Evolutionary conservation across 1,140 invertebrate genomes (phyloP).

Genomic region (Hormaphis cornu): DNA sequence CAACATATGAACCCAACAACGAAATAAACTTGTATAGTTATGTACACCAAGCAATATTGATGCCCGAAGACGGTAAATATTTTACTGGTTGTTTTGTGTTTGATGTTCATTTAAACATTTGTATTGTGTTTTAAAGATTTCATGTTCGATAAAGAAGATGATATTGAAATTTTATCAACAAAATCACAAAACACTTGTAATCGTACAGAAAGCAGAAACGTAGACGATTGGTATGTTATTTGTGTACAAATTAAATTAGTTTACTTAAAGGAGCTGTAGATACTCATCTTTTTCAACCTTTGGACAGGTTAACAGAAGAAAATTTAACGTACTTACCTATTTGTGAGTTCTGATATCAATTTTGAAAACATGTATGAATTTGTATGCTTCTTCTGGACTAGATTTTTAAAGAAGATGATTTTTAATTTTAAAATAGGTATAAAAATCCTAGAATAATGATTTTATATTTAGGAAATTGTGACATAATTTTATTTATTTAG

Average conservation of each 20-base stretch:
- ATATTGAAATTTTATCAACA: conserved; percentile 44
- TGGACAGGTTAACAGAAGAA: too few relatives aligned
- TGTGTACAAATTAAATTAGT: not conserved
- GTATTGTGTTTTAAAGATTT: conserved; percentile 37
- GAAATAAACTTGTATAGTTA: conserved; percentile 63
- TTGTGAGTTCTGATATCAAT: too few relatives aligned
- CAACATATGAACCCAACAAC: conserved; percentile 50
- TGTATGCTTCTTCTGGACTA: too few relatives aligned
- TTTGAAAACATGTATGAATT: too few relatives aligned
- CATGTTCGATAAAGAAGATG: conserved; percentile 43
- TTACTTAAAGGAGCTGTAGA: too few relatives aligned
- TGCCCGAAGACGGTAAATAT: conserved; percentile 49
- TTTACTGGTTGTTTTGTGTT: conserved; percentile 28
- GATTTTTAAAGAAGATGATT: too few relatives aligned
- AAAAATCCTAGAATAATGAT: too few relatives aligned
- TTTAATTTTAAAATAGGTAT: too few relatives aligned
- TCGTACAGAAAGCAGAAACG: conserved; percentile 43
- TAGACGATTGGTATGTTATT: conserved; percentile 10
- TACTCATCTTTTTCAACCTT: too few relatives aligned
- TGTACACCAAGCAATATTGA: conserved; percentile 57
- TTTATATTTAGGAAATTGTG: too few relatives aligned
- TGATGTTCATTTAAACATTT: not conserved
- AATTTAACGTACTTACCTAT: too few relatives aligned
- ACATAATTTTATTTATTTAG: too few relatives aligned
- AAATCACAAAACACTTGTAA: conserved; percentile 45